Base-by-base conservation (phyloP, 2,797 vertebrate species). In the Siniperca scherzeri region DNA sequence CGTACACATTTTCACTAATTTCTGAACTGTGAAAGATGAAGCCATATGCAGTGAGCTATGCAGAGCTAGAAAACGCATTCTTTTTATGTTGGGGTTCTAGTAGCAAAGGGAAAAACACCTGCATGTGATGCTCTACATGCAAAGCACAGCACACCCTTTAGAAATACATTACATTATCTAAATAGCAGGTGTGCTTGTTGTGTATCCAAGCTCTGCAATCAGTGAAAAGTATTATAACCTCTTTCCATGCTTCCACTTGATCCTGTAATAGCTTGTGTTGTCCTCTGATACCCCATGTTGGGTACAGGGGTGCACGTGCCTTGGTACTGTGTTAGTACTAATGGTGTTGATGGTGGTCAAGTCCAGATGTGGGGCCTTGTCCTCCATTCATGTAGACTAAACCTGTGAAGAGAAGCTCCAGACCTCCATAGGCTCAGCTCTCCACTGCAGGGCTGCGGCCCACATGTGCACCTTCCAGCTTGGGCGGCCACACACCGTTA, bases 381-480 rank as follows among this genome's bases (percentile, higher is more conserved):
- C 30, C 77, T 92, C 59, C 74, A 25, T 66, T 88, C 78, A 17
- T 78, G 81, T 88, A 92, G 90, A 94, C 93, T 94, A 93, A 94
- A 93, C 87, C 82, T 91, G 92, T 88, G 89, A 89, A 90, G 77
- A 86, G 81, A 75, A 64, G 81, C 82, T 91, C 73, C 80, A 88
- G 84, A 81, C 80, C 69, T 84, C 76, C 64, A 70, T 60, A 83
- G 82, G 79, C 77, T 81, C 73, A 78, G 87, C 78, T 67, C 70
- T 77, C 59, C 27, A 59, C 83, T 80, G 44, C 67, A 93, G 88
- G 91, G 80, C 94, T 95, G 94, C 80, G 74, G 83, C 85, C 91
- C 95, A 96, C 87, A 95, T 96, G 94, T 95, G 90, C 81, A 83
- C 80, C 81, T 82, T 89, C 78, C 88, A 85, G 80, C 72, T 79